Base-by-base conservation (phyloP, 2,888 invertebrate genomes). In the Synergus japonicus region DNA sequence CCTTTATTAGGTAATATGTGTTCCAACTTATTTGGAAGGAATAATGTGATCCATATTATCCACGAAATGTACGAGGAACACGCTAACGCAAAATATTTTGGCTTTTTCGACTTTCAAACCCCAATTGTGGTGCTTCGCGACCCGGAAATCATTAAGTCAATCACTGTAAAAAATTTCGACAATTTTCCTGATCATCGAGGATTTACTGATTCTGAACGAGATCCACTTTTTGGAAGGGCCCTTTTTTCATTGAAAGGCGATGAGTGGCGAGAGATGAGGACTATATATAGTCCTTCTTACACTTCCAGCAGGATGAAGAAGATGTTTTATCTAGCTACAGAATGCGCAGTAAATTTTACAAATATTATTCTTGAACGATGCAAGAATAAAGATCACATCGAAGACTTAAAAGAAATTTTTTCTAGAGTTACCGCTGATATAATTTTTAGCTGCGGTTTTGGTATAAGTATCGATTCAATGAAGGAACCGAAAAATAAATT, bases 241-340 rank as follows among this genome's bases (percentile, higher is more conserved):
- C 79, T 89, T 0, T 87, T 89, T 37, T 84, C 84, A 1, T 76
- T 88, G 1, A 81, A 81, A 4, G 94, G 93, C 29, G 91, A 93
- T 1, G 91, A 85, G 88, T 94, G 94, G 94, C 92, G 93, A 0
- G 91, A 93, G 13, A 93, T 94, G 92, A 88, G 94, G 15, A 90
- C 91, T 0, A 92, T 93, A 0, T 85, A 94, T 7, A 94, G 93
- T 69, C 94, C 94, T 2, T 93, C 93, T 0, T 94, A 94, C 87
- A 94, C 94, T 8, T 29, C 29, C 29, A 29, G 29, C 29, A 29
- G 3, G 29, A 29, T 29, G 29, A 29, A 29, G 29, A 29, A 3
- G 3, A 29, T 29, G 29, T 29, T 29, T 3, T 3, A 29, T 29
- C 29, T 29, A 29, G 3, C 29, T 29, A 29, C 29, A 29, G 29